A percentile compares a stretch with the other conserved stretches of the same genome.
phyloP scores from a whole-genome alignment of 2,113 vertebrate species.

The Clarias gariepinus region DNA sequence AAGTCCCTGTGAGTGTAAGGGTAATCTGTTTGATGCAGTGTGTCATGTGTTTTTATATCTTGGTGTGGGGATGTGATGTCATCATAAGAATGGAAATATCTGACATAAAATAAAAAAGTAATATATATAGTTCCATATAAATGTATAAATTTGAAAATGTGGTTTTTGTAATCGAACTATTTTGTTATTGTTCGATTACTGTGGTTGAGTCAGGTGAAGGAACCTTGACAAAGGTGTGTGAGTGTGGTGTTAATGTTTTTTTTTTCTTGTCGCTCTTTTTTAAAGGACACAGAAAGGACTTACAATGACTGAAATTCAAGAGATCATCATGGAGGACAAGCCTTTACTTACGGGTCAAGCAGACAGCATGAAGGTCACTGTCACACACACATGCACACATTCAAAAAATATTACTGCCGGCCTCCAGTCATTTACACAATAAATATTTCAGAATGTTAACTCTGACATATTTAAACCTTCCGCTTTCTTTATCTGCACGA shows the following conservation, averaged over 20 bases:
- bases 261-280: slow-evolving; percentile 19
- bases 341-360: slow-evolving; percentile 73
- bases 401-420: not conserved
- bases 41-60: not conserved
- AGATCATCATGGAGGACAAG: slow-evolving; percentile 78
- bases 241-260: slow-evolving; percentile 27
- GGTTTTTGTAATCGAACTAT: too few species aligned
- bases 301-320: slow-evolving; percentile 78
- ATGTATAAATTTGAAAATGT: too few species aligned
- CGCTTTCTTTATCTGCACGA: not conserved
- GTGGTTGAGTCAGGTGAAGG: too few species aligned
- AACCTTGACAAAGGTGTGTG: too few species aligned
- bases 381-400: slow-evolving; percentile 11
- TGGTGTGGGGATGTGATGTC: not conserved
- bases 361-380: slow-evolving; percentile 70
- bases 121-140: too few species aligned
- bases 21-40: slow-evolving; percentile 3
- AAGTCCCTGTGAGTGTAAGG: not conserved
- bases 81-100: not conserved
- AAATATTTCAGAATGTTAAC: not conserved
- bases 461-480: not conserved
- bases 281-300: slow-evolving; percentile 57
- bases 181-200: too few species aligned
- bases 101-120: not conserved
- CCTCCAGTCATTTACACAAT: not conserved